Percentiles rank a stretch among this genome's conserved stretches.
phyloP scores from a whole-genome alignment of 2,113 vertebrate genomes.

The Procavia capensis region DNA sequence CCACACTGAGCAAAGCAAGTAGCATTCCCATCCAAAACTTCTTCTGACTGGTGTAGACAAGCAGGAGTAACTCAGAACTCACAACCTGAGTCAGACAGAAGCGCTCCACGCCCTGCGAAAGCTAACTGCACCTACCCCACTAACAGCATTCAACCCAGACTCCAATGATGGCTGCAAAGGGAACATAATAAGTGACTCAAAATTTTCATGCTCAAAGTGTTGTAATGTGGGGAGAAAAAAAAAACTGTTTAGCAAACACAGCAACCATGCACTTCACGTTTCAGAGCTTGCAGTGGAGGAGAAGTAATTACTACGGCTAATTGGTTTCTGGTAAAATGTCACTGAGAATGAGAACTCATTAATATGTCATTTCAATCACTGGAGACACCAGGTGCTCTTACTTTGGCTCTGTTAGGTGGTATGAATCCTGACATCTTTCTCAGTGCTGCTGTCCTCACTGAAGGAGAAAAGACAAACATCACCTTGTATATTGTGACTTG shows the following conservation, averaged over 20 bases:
- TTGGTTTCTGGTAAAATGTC: slow-evolving; percentile 79
- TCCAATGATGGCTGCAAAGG: neutral
- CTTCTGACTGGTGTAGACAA: no score
- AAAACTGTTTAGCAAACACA: slow-evolving; percentile 7
- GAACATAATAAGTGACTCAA: slow-evolving; percentile 64
- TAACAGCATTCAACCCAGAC: no score
- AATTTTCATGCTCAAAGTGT: slow-evolving; percentile 55
- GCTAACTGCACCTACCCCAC: no score
- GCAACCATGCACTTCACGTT: slow-evolving; percentile 25
- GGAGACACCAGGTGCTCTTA: slow-evolving; percentile 63
- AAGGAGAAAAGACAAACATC: slow-evolving; percentile 48
- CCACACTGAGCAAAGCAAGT: no score
- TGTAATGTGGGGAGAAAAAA: neutral
- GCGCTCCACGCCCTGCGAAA: no score
- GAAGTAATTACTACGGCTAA: slow-evolving; percentile 79
- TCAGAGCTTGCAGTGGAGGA: slow-evolving; percentile 46
- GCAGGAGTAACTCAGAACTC: no score
- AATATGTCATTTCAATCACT: slow-evolving; percentile 74
- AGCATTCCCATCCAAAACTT: no score
- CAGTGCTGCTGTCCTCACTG: neutral
- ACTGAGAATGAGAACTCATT: slow-evolving; percentile 77
- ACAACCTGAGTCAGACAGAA: no score
- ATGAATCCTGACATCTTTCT: neutral
- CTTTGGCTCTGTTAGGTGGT: neutral
- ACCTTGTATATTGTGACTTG: slow-evolving; percentile 26